Base-by-base conservation (phyloP, 2,888 invertebrate genomes). In the Acanthoscelides obtectus region DNA sequence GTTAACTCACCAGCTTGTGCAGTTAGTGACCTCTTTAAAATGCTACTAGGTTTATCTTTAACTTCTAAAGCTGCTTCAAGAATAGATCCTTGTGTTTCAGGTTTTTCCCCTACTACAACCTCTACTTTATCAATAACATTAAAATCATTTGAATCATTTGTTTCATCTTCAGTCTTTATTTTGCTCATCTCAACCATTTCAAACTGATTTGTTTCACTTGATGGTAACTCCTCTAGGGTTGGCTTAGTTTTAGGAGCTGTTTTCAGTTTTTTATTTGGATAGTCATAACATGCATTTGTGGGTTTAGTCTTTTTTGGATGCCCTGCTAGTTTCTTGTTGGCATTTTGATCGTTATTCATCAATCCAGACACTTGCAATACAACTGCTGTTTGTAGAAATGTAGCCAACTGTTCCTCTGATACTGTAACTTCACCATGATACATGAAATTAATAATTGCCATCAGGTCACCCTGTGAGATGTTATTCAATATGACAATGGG, bases 391-490 rank as follows among this genome's bases (percentile, higher is more conserved):
- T 91, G 89, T 69, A 91, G 83, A 81, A 91, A 91, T 19, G 91
- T 90, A 70, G 89, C 86, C 73, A 91, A 80, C 78, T 90, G 89
- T 77, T 90, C 90, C 80, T 91, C 90, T 76, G 90, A 88, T 75
- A 92, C 90, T 80, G 91, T 89, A 0, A 92, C 92, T 83, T 92
- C 91, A 71, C 92, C 92, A 84, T 91, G 91, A 80, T 92, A 92
- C 88, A 92, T 92, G 77, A 92, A 92, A 73, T 90, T 90, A 74
- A 92, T 84, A 70, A 92, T 86, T 72, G 91, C 91, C 73, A 90
- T 88, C 78, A 92, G 88, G 81, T 92, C 92, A 80, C 89, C 88
- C 75, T 90, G 89, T 63, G 88, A 87, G 17, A 92, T 91, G 87
- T 92, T 91, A 85, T 91, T 91, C 71, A 92, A 82, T 75, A 93